Percentiles rank a stretch among this genome's conserved stretches.
Conservation (phyloP, 30 jellyfish, hydroid and myxozoan species). For the Hydra vulgaris region DNA sequence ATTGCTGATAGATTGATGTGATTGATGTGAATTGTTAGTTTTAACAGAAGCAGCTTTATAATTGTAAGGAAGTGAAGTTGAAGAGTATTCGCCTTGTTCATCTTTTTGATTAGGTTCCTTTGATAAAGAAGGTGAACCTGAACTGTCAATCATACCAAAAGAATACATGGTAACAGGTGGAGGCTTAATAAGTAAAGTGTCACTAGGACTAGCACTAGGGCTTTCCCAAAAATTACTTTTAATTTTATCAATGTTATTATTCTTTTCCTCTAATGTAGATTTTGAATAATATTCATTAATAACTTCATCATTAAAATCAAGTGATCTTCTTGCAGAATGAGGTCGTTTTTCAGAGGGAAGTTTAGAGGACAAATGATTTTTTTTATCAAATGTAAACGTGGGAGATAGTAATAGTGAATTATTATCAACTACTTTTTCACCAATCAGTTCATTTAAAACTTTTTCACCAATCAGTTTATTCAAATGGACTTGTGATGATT, state of each 20-base stretch:
- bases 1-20: no score
- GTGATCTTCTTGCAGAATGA: background rate
- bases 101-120: conserved; percentile 15
- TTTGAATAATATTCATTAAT: background rate
- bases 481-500: background rate
- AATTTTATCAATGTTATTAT: background rate
- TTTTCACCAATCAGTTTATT: background rate
- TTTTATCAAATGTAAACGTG: background rate
- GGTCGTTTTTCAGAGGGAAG: background rate
- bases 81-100: conserved; percentile 12
- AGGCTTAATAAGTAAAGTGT: background rate
- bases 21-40: no score
- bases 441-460: background rate
- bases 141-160: conserved; percentile 1
- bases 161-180: background rate
- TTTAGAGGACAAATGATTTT: background rate
- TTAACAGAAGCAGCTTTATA: no score
- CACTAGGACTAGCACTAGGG: background rate
- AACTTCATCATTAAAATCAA: background rate
- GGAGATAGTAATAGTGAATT: background rate
- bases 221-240: background rate
- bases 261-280: background rate
- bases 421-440: background rate
- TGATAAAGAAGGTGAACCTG: conserved; percentile 11
- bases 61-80: no score